Base-by-base conservation (phyloP, 2,888 invertebrate species). In the Ptilodon capucinus region DNA sequence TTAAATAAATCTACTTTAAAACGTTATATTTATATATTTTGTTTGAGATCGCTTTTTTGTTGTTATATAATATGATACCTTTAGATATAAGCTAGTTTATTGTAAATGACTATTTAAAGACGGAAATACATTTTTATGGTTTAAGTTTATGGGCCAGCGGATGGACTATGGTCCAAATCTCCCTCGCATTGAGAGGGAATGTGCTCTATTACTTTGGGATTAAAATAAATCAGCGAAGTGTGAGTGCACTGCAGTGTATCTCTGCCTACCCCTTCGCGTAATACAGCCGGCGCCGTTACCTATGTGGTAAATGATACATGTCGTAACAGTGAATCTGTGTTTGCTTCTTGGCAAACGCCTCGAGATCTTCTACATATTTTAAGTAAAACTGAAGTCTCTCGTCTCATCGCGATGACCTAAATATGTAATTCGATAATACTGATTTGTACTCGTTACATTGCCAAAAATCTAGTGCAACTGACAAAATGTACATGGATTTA, bases 271-370 rank as follows among this genome's bases (percentile, higher is more conserved):
- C n/a, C n/a, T n/a, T n/a, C n/a, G n/a, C n/a, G n/a, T n/a, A n/a
- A n/a, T n/a, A n/a, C n/a, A 54, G 52, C 69, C 71, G 69, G 66
- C 68, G 60, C 49, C 45, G 48, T 57, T 51, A 53, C 57, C 45
- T n/a, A n/a, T n/a, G n/a, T 45, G 50, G 47, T 48, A 42, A 60
- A 71, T 76, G 77, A 79, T 71, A 72, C 70, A 83, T 71, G 68
- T 71, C 64, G 54, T 59, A 79, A 76, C 64, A 64, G 64, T 54
- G 44, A 62, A 68, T 58, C 54, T 61, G 57, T 67, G 67, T 74
- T 71, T 71, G 64, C 60, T 68, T 60, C 68, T 86, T 84, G 81
- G 81, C 83, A 81, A 64, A 59, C 64, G 64, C 50, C 60, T 64
- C 65, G 63, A 57, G 58, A 60, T 51, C 59, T 51, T 13, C 8